Percentiles rank a stretch among this genome's conserved stretches.
phyloP scores from a whole-genome alignment of 2,797 vertebrate genomes.

The Remorina albescens region DNA sequence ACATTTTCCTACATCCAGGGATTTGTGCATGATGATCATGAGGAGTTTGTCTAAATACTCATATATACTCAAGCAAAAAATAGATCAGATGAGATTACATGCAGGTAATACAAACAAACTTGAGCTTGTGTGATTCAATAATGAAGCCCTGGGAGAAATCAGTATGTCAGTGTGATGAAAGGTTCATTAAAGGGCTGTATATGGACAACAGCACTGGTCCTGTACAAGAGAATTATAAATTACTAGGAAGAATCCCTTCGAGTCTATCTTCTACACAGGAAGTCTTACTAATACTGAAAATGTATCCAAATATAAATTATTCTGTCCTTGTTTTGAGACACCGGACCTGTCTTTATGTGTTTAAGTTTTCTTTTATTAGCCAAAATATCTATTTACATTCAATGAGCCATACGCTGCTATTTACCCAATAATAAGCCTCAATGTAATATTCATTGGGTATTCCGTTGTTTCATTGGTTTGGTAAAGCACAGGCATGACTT shows the following conservation, averaged over 20 bases:
- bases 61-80: not conserved
- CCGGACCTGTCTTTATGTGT: constrained; percentile 6
- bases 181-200: not conserved
- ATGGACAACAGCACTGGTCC: not conserved
- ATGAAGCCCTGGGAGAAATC: not conserved
- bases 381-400: not conserved
- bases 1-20: not conserved
- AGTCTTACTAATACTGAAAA: not conserved
- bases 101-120: constrained; percentile 3
- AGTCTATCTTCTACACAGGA: not conserved
- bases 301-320: not conserved
- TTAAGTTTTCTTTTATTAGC: constrained; percentile 1
- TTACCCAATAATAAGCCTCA: constrained; percentile 8
- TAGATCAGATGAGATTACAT: not conserved
- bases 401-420: constrained; percentile 3
- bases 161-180: constrained; percentile 4
- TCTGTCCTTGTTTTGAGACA: not conserved
- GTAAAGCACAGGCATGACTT: no score
- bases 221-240: not conserved
- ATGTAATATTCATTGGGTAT: not conserved
- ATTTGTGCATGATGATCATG: not conserved
- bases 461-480: not conserved
- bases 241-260: not conserved
- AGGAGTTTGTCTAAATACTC: constrained; percentile 9
- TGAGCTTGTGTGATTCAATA: constrained; percentile 2